A percentile compares a stretch with the other conserved stretches of the same genome.
Evolutionary conservation across 2,113 vertebrate genomes (phyloP).

Genomic region (Rhagologus leucostigma): DNA sequence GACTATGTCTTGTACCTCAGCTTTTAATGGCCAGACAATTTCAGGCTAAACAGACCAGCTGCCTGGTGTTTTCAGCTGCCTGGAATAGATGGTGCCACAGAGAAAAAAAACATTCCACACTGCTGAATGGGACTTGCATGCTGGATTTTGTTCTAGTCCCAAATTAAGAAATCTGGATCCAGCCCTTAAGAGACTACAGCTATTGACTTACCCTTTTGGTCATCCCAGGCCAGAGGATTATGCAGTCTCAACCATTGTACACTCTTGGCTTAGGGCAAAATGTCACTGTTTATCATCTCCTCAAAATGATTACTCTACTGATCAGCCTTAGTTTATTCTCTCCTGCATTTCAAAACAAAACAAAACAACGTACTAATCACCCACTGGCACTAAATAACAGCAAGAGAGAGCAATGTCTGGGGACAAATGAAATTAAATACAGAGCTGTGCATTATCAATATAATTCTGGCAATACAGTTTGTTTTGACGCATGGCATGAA

Average conservation of each 20-base stretch:
- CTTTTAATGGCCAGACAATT: not conserved
- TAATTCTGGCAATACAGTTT: not conserved
- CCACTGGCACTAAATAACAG: not conserved
- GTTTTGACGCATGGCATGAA: not conserved
- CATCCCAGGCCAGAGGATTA: conserved; percentile 45
- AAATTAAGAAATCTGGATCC: not conserved
- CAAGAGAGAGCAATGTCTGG: not conserved
- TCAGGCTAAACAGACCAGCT: not conserved
- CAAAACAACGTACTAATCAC: conserved; percentile 39
- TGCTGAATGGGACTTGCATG: not conserved
- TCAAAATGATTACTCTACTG: conserved; percentile 55
- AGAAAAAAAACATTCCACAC: not conserved
- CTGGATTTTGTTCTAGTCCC: not conserved
- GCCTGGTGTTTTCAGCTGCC: not conserved
- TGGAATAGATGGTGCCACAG: not conserved
- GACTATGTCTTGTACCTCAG: not conserved
- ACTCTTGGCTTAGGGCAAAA: conserved; percentile 41
- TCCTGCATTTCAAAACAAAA: conserved; percentile 58
- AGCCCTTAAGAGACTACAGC: conserved; percentile 22
- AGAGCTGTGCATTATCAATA: not conserved
- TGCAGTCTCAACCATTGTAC: conserved; percentile 28
- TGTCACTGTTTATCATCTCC: conserved; percentile 43
- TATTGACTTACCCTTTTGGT: conserved; percentile 57
- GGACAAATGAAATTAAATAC: not conserved
- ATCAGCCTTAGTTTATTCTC: conserved; percentile 52